A percentile compares a stretch with the other conserved stretches of the same genome.
Conservation (phyloP, 2,113 vertebrate species). For the Alethe diademata region DNA sequence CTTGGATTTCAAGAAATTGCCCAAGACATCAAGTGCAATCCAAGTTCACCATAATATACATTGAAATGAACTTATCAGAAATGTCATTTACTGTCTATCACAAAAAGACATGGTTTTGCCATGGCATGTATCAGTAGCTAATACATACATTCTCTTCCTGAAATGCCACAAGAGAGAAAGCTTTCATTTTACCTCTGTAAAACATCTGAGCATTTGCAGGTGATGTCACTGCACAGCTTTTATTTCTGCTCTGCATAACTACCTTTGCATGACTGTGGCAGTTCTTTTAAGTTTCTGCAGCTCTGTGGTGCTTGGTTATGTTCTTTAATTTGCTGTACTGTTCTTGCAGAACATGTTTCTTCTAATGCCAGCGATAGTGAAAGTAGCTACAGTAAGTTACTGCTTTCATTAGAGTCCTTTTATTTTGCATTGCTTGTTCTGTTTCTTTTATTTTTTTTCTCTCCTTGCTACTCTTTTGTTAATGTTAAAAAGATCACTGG, state of each 20-base stretch:
- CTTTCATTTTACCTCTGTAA: constrained; percentile 66
- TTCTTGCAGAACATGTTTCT: constrained; percentile 85
- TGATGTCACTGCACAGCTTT: constrained; percentile 13
- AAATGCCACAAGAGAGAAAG: constrained; percentile 60
- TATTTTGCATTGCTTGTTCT: constrained; percentile 69
- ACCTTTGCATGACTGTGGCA: constrained; percentile 69
- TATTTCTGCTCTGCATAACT: constrained; percentile 47
- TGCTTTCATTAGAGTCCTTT: constrained; percentile 76
- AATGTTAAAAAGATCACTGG: background rate
- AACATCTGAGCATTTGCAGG: constrained; percentile 7
- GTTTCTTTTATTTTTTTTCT: constrained; percentile 57
- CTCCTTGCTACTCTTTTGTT: constrained; percentile 55
- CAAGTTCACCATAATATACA: background rate
- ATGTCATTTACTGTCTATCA: background rate
- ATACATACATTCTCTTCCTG: background rate
- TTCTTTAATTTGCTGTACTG: constrained; percentile 85
- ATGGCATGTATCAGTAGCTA: background rate
- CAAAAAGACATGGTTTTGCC: background rate
- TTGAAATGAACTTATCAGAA: background rate
- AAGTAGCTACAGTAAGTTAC: constrained; percentile 85
- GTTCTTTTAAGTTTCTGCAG: constrained; percentile 69
- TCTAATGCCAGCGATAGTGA: constrained; percentile 86
- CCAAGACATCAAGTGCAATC: background rate
- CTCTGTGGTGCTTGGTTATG: constrained; percentile 71
- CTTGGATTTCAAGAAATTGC: background rate